Conservation (phyloP, 92 coral and sea anemone genomes). For the Micromussa lordhowensis region DNA sequence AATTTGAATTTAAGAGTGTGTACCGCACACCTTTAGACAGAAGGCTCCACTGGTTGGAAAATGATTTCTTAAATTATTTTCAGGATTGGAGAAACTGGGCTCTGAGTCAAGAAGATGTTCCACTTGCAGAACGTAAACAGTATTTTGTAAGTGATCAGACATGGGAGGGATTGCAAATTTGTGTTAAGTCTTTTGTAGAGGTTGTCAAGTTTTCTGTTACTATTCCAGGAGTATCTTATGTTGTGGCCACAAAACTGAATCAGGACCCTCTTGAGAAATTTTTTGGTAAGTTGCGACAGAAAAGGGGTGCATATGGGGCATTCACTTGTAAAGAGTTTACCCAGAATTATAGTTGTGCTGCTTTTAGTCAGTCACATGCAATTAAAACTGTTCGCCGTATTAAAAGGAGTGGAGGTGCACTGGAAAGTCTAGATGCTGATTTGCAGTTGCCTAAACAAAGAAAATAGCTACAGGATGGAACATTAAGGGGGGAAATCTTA, state of each 20-base stretch:
- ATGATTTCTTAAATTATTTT: constrained; percentile 54
- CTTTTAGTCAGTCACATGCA: constrained; percentile 46
- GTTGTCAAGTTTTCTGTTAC: constrained; percentile 52
- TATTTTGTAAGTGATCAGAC: too few relatives aligned
- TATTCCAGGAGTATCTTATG: constrained; percentile 56
- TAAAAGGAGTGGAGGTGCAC: too few relatives aligned
- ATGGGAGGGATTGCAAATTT: constrained; percentile 62
- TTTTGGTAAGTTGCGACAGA: constrained; percentile 63
- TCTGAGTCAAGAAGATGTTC: constrained; percentile 18
- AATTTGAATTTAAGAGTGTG: constrained; percentile 59
- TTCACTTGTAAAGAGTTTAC: constrained; percentile 61
- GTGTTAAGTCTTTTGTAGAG: constrained; percentile 68
- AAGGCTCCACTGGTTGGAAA: constrained; percentile 53
- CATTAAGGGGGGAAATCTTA: too few relatives aligned
- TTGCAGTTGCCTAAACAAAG: too few relatives aligned
- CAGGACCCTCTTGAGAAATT: constrained; percentile 64
- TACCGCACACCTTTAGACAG: constrained; percentile 46
- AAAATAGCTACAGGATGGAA: too few relatives aligned
- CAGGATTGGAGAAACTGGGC: constrained; percentile 31
- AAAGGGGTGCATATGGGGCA: constrained; percentile 67
- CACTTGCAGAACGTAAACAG: constrained; percentile 25
- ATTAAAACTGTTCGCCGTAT: constrained; percentile 51
- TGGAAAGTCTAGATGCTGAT: too few relatives aligned
- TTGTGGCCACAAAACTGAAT: constrained; percentile 62
- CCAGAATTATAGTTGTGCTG: constrained; percentile 36